Percentiles rank a stretch among this genome's conserved stretches.
Evolutionary conservation across 2,113 vertebrate genomes (phyloP).

Genomic region (Mobula hypostoma): DNA sequence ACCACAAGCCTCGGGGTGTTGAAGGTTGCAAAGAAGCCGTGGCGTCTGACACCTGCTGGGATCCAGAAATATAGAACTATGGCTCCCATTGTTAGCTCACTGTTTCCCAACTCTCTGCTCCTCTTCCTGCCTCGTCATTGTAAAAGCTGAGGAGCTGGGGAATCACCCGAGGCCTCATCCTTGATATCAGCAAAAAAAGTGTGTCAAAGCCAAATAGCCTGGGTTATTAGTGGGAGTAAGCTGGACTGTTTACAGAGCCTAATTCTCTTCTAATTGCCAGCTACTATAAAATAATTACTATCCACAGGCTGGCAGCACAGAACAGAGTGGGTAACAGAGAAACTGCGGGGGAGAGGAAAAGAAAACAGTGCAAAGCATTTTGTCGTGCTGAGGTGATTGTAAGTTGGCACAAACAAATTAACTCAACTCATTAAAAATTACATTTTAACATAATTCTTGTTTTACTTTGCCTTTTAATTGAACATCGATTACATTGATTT

Average conservation of each 20-base stretch:
- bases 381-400: constrained; percentile 72
- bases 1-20: constrained; percentile 74
- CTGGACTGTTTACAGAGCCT: constrained; percentile 92
- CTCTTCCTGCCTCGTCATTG: neutral
- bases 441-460: constrained; percentile 56
- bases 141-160: constrained; percentile 23
- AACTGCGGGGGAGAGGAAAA: constrained; percentile 71
- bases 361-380: constrained; percentile 52
- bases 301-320: constrained; percentile 79
- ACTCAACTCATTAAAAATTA: constrained; percentile 77
- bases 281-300: constrained; percentile 93
- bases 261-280: constrained; percentile 93
- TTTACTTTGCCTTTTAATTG: constrained; percentile 34
- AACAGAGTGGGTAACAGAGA: constrained; percentile 74
- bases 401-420: constrained; percentile 73
- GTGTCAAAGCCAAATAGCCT: constrained; percentile 83
- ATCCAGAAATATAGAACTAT: constrained; percentile 83
- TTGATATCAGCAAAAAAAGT: constrained; percentile 65
- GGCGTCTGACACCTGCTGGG: constrained; percentile 82
- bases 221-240: constrained; percentile 88
- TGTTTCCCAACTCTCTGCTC: constrained; percentile 53
- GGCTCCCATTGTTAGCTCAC: constrained; percentile 67
- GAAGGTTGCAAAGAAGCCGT: constrained; percentile 74
- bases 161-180: constrained; percentile 74
- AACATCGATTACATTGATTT: constrained; percentile 36